phyloP scores from a whole-genome alignment of 2,113 vertebrate genomes.

The Myrmecophaga tridactyla region DNA sequence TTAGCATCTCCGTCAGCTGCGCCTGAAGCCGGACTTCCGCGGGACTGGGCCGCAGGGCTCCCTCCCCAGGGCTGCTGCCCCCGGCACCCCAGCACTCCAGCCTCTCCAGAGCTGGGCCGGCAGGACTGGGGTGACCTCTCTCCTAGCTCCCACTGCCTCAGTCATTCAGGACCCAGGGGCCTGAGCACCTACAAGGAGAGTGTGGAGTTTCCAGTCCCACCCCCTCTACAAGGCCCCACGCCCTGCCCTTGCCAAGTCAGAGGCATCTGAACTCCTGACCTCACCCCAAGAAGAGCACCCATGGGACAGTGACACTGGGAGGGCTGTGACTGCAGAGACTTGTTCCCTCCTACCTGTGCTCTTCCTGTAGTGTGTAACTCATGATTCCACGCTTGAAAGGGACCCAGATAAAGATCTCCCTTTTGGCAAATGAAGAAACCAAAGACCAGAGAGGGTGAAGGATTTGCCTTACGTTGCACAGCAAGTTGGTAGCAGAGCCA shows the following conservation, averaged over 20 bases:
- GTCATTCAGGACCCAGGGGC: not conserved
- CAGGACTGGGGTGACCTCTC: not conserved
- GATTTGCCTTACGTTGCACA: not conserved
- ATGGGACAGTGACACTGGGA: not conserved
- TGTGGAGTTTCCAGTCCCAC: not conserved
- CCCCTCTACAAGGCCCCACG: fast-evolving
- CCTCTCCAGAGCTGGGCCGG: not conserved
- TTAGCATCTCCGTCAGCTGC: not conserved
- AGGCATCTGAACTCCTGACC: not conserved
- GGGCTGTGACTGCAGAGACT: not conserved
- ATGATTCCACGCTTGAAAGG: not conserved
- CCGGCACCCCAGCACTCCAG: not conserved
- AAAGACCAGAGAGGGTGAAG: not conserved
- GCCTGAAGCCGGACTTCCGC: not conserved
- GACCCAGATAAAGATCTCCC: not conserved
- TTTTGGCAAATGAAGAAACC: not conserved
- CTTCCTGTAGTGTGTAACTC: not conserved
- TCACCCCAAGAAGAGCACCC: not conserved
- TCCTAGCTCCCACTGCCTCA: not conserved
- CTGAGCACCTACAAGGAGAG: no score
- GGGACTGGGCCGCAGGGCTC: not conserved
- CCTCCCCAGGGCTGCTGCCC: not conserved
- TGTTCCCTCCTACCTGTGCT: not conserved
- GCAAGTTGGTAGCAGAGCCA: not conserved
- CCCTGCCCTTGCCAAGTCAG: not conserved